phyloP scores from a whole-genome alignment of 2,113 vertebrate species.

The Leucopsar rothschildi region DNA sequence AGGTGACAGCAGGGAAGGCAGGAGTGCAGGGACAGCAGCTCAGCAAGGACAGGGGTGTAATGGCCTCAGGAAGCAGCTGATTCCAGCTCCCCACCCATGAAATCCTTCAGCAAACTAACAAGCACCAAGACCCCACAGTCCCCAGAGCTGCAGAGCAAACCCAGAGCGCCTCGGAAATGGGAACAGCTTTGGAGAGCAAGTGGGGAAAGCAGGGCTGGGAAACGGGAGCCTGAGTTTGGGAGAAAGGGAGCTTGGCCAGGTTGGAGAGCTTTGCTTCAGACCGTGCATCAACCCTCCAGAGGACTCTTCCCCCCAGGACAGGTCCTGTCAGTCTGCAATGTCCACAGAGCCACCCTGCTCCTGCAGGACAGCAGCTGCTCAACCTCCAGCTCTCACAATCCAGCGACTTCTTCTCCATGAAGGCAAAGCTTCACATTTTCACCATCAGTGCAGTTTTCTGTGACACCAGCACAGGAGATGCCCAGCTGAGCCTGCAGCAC shows the following conservation, averaged over 20 bases:
- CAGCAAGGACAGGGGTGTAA: neutral
- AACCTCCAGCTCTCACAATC: neutral
- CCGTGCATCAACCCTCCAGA: neutral
- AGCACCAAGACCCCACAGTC: slow-evolving; percentile 33
- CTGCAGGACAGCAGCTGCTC: slow-evolving; percentile 1
- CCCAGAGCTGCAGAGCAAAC: slow-evolving; percentile 11
- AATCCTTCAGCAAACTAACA: neutral
- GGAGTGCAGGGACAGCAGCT: neutral
- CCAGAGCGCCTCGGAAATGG: neutral
- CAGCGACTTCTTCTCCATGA: neutral
- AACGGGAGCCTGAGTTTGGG: neutral
- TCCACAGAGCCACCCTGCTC: slow-evolving; percentile 7
- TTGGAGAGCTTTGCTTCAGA: slow-evolving; percentile 1
- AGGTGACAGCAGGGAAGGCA: neutral
- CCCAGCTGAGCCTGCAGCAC: slow-evolving; percentile 30
- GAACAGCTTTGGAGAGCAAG: slow-evolving; percentile 7
- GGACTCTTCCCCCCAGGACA: neutral
- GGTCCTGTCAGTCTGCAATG: neutral
- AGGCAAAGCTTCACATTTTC: slow-evolving; percentile 16
- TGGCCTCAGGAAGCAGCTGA: neutral
- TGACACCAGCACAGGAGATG: neutral
- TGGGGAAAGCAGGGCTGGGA: slow-evolving; percentile 20
- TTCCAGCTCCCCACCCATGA: neutral
- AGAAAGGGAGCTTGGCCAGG: neutral
- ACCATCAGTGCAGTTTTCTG: neutral